These are phyloP conservation scores for Chondrosia reniformis DNA, from an alignment of 37 sponge, comb jelly and placozoan species.

Conservation along the genomic window DNA sequence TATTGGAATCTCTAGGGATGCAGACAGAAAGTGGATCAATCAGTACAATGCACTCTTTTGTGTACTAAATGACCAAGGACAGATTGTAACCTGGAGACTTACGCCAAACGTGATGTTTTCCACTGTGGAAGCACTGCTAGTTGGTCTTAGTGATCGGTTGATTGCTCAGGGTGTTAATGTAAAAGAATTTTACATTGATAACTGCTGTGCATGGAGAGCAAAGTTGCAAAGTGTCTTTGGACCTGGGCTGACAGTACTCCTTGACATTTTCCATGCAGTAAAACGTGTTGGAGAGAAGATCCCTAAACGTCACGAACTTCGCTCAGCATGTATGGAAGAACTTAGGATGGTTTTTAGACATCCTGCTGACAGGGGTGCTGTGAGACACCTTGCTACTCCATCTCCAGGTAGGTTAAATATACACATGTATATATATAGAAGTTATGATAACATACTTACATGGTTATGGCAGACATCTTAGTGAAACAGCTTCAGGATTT, in stretches of 20 bases:
- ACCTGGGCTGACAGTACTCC: neutral
- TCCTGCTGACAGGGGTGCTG: constrained; percentile 20
- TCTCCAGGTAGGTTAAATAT: neutral
- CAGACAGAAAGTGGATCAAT: constrained; percentile 29
- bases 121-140: neutral
- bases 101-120: constrained; percentile 7
- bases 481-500: neutral
- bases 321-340: constrained; percentile 24
- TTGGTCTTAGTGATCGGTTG: neutral
- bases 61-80: constrained; percentile 19
- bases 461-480: neutral
- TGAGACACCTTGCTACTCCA: constrained; percentile 19
- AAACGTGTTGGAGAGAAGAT: constrained; percentile 23
- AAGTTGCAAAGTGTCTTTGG: constrained; percentile 40
- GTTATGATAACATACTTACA: no score
- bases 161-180: neutral
- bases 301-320: constrained; percentile 25
- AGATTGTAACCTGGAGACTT: constrained; percentile 32
- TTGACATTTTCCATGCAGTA: constrained; percentile 51
- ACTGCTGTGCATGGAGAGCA: constrained; percentile 34
- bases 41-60: constrained; percentile 42
- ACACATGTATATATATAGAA: no score
- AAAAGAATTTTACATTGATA: constrained; percentile 39
- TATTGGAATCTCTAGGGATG: constrained; percentile 4
- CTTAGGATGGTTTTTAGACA: constrained; percentile 27